Evolutionary conservation across 1,140 invertebrate species (phyloP), one percentile per base, ranked within the genome.

Genomic region (Drosophila hydei): DNA sequence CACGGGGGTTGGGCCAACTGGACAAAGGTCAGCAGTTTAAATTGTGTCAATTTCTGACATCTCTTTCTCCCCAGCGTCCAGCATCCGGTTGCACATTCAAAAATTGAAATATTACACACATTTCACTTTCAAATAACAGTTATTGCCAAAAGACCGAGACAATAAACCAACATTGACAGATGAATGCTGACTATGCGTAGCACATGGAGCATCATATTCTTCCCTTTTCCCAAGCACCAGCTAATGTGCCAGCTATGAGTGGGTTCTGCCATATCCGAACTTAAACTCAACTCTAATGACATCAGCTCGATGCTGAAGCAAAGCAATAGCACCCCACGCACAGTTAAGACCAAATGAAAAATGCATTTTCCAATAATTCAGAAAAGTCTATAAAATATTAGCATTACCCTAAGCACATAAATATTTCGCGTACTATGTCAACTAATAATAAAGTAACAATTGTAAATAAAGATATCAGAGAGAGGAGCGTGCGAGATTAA

Each of bases 91-190:
- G 45, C 36, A 27, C 40, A 40, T 52, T 79, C 38, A 83, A 88
- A 84, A 88, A 88, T 88, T 88, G 83, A 88, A 88, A 88, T 88
- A 88, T 88, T 88, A 83, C 75, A 83, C 75, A 83, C 83, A 85
- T 76, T 84, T 73, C 64, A 84, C 69, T 81, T 51, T 63, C 74
- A 74, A 71, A 27, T 62, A 67, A 61, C 59, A 67, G 70, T 69
- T 75, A 85, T 79, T 79, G 67, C 77, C 80, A 71, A 75, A 70
- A 78, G 77, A 63, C 76, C 55, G 65, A 70, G 65, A 80, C 78
- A 64, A 67, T 68, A 64, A 62, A 74, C 62, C 43, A 65, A 51
- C 48, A 58, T 52, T 65, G 78, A 72, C 78, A 81, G 77, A 62
- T 88, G 78, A 87, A 62, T 23, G 58, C 50, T 58, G 77, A 51